phyloP scores from a whole-genome alignment of 2,113 vertebrate genomes.

The Atherinomorus stipes region DNA sequence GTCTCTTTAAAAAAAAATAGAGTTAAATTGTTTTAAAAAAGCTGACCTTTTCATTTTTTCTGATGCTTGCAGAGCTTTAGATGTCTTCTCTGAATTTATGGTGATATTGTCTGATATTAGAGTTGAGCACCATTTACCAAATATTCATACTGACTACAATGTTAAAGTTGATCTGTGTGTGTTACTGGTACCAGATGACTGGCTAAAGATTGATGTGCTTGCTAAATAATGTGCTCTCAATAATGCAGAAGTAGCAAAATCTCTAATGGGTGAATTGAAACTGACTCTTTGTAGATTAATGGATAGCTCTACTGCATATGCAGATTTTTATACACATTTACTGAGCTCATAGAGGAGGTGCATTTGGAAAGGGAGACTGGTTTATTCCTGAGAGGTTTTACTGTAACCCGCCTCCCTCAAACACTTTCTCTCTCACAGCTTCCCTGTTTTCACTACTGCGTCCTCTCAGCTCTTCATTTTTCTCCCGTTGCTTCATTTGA shows the following conservation, averaged over 20 bases:
- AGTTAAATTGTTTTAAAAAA: no score
- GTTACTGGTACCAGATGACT: no score
- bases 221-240: not conserved
- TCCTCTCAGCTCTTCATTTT: conserved; percentile 64
- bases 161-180: no score
- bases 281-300: conserved; percentile 5
- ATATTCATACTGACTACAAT: no score
- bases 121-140: no score
- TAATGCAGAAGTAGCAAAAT: not conserved
- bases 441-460: conserved; percentile 35
- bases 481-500: conserved; percentile 65
- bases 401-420: conserved; percentile 14
- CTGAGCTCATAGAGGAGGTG: conserved; percentile 25
- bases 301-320: not conserved
- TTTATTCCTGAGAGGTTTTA: conserved; percentile 40
- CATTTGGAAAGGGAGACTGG: conserved; percentile 37
- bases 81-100: no score
- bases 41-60: no score
- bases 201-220: no score
- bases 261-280: conserved; percentile 2
- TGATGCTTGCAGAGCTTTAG: no score
- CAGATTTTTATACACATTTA: conserved; percentile 24
- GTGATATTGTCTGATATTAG: no score
- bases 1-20: no score
- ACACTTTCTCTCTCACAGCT: conserved; percentile 36